Evolutionary conservation across 2,113 vertebrate genomes (phyloP), one percentile per base, ranked within the genome.

Genomic region (Cyanoramphus novaezelandiae): DNA sequence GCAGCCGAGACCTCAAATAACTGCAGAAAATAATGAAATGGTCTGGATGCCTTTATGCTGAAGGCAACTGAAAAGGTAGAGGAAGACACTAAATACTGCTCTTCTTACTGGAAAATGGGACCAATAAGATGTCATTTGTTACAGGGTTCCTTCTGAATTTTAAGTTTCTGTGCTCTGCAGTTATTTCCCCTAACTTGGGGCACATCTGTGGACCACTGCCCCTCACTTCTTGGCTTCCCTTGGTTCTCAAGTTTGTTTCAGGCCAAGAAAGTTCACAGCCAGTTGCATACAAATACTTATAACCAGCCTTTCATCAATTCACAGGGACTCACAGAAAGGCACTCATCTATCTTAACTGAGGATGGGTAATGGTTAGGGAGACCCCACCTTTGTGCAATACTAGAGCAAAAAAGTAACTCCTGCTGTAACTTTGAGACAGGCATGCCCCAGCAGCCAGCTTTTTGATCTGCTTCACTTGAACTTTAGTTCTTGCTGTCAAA

Each of bases 1-100:
- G 60, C 65, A 93, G 86, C 92, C 23, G 10, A 71, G 52, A 71
- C 41, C 65, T 50, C 93, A 92, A 91, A 46, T 13, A 82, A 59
- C 49, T 16, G 35, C 41, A 91, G 60, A 81, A 86, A 93, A 59
- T 19, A 78, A 15, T 27, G 59, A 70, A 81, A 69, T 17, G 35
- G 43, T 25, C 41, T 24, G 31, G 10, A 39, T 60, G 35, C 10
- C 28, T 80, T 88, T 62, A 37, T 46, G 28, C 29, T 63, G 14
- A 19, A 88, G 17, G 31, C 43, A 86, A 33, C 31, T 59, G 15
- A 46, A 62, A 65, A 80, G 16, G 25, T 15, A 65, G 28, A 83
- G 14, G 35, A 71, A 44, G 29, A 53, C 31, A 57, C 13, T 31
- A 41, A 77, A 17, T 31, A 4, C 70, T 49, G 25, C 27, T 69